Conservation (phyloP, 2,797 vertebrate species). For the Sylvilagus floridanus region DNA sequence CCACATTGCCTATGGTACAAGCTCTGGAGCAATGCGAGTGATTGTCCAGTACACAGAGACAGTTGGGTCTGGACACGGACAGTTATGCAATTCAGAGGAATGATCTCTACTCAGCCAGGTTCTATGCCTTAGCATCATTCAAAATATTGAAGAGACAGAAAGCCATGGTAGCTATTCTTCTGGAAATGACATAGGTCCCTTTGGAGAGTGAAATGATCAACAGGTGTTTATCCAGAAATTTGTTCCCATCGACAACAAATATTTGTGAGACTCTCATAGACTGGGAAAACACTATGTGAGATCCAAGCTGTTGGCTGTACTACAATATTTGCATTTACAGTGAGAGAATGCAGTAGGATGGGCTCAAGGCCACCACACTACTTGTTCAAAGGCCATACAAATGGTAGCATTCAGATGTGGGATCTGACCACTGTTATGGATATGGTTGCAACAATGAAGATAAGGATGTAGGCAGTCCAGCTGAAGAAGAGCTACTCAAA, state of each 20-base stretch:
- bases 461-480: slow-evolving; percentile 94
- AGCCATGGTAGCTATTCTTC: slow-evolving; percentile 97
- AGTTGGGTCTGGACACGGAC: slow-evolving; percentile 95
- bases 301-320: slow-evolving; percentile 98
- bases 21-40: too few species aligned
- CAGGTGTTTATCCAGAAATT: slow-evolving; percentile 99
- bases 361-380: slow-evolving; percentile 96
- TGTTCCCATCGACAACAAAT: slow-evolving; percentile 98
- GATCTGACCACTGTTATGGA: slow-evolving; percentile 99
- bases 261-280: slow-evolving; percentile 98
- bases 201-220: slow-evolving; percentile 98
- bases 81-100: slow-evolving; percentile 97
- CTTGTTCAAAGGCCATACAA: slow-evolving; percentile 97
- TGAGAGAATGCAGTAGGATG: slow-evolving; percentile 98
- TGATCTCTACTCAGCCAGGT: slow-evolving; percentile 99
- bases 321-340: slow-evolving; percentile 96
- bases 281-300: slow-evolving; percentile 98
- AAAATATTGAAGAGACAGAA: slow-evolving; percentile 98
- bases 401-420: slow-evolving; percentile 99
- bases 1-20: too few species aligned
- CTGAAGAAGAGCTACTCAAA: slow-evolving; percentile 96
- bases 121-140: slow-evolving; percentile 97
- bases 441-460: slow-evolving; percentile 95
- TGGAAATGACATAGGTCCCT: slow-evolving; percentile 99
- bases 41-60: too few species aligned